A percentile compares a stretch with the other conserved stretches of the same genome.
phyloP scores from a whole-genome alignment of 2,888 invertebrate species.

The Rugalucina vietnamica region DNA sequence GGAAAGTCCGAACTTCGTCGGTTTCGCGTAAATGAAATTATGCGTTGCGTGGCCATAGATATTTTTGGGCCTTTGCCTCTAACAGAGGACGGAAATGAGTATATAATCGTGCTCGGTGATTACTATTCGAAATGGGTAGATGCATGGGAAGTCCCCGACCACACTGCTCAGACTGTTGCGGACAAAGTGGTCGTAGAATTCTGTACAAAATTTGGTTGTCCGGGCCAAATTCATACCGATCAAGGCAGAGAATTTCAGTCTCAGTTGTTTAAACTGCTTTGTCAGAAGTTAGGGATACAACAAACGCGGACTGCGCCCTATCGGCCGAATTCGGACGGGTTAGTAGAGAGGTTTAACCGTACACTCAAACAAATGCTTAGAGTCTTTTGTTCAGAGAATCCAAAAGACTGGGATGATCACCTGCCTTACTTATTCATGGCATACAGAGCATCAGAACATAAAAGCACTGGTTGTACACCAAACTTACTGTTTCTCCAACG shows the following conservation, averaged over 20 bases:
- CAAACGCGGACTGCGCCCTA: slow-evolving; percentile 61
- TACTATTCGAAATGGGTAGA: slow-evolving; percentile 64
- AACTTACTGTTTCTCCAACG: slow-evolving; percentile 55
- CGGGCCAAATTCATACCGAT: slow-evolving; percentile 55
- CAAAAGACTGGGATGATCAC: slow-evolving; percentile 59
- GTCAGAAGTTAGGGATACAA: slow-evolving; percentile 52
- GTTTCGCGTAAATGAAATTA: slow-evolving; percentile 19
- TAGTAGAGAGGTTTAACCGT: slow-evolving; percentile 58
- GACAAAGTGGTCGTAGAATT: slow-evolving; percentile 57
- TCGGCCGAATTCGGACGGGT: slow-evolving; percentile 57
- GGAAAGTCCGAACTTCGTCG: slow-evolving; percentile 48
- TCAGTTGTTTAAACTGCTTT: slow-evolving; percentile 50
- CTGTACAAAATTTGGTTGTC: slow-evolving; percentile 51
- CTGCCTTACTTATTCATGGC: slow-evolving; percentile 55
- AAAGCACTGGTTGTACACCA: slow-evolving; percentile 52
- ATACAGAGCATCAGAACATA: slow-evolving; percentile 45
- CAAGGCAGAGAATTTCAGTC: slow-evolving; percentile 65
- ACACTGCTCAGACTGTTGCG: slow-evolving; percentile 55
- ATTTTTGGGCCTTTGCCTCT: slow-evolving; percentile 61
- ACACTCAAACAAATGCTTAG: slow-evolving; percentile 51
- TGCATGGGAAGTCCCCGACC: slow-evolving; percentile 42
- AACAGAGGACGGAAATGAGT: slow-evolving; percentile 53
- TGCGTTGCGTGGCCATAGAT: slow-evolving; percentile 57
- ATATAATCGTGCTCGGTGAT: slow-evolving; percentile 60
- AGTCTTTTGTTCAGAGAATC: slow-evolving; percentile 43